Evolutionary conservation across 2,797 vertebrate species (phyloP).

Genomic region (Peromyscus nudipes): DNA sequence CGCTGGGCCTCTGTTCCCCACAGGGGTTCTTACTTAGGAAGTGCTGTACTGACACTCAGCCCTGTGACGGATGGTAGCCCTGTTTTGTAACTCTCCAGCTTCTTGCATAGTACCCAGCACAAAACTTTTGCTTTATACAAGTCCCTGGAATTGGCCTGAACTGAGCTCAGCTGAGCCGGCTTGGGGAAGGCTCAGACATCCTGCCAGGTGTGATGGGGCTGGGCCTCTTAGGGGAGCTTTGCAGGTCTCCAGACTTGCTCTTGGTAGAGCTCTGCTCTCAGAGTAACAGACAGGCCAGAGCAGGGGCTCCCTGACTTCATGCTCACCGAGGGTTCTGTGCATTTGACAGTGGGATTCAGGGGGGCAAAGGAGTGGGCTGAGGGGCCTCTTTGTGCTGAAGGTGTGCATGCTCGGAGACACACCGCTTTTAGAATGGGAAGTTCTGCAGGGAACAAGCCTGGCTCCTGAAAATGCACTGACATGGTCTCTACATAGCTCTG

Average conservation of each 20-base stretch:
- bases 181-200: not conserved
- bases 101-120: not conserved
- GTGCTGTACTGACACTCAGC: not conserved
- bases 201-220: no score
- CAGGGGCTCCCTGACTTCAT: not conserved
- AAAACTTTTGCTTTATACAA: not conserved
- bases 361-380: no score
- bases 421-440: not conserved
- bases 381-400: not conserved
- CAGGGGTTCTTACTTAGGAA: not conserved
- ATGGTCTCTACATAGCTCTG: not conserved
- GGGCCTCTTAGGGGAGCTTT: not conserved
- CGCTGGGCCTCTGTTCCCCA: not conserved
- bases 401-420: not conserved
- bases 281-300: not conserved
- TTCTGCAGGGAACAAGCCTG: not conserved
- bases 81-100: not conserved
- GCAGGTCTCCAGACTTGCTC: not conserved
- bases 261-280: not conserved
- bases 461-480: conserved; percentile 32
- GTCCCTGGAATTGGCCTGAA: not conserved
- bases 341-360: not conserved
- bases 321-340: not conserved
- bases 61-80: not conserved
- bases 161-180: not conserved